These are phyloP conservation scores for Virgularia gustaviana DNA, from an alignment of 92 coral and sea anemone species.

Conservation along the genomic window DNA sequence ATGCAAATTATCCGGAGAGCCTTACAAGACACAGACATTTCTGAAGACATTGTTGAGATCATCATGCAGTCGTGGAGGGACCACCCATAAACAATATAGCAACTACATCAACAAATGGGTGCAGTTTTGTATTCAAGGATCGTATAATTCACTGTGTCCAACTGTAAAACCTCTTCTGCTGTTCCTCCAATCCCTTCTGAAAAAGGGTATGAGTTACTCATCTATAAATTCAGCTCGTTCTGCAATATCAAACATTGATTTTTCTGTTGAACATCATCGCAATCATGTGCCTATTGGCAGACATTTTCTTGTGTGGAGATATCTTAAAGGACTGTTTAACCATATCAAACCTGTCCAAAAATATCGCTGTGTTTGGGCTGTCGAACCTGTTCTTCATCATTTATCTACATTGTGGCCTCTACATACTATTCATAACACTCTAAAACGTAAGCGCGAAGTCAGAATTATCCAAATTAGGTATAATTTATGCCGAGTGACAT, in stretches of 20 bases:
- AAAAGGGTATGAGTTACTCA: background rate
- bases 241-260: background rate
- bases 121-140: slow-evolving; percentile 15
- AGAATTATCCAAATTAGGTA: too few relatives aligned
- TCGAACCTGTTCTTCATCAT: background rate
- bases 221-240: background rate
- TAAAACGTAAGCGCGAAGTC: too few relatives aligned
- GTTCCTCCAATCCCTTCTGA: background rate
- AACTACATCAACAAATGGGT: background rate
- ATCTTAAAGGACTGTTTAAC: slow-evolving; percentile 14
- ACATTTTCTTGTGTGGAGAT: background rate
- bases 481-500: too few relatives aligned
- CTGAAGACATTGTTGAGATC: background rate
- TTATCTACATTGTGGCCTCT: background rate
- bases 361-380: background rate
- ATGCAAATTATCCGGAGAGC: slow-evolving; percentile 25
- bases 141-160: slow-evolving; percentile 4
- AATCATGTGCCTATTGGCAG: background rate
- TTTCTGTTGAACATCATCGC: background rate
- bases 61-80: background rate
- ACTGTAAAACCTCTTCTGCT: background rate
- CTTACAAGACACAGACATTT: background rate
- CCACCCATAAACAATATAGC: background rate
- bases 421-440: too few relatives aligned
- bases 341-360: background rate